A percentile compares a stretch with the other conserved stretches of the same genome.
phyloP scores from a whole-genome alignment of 2,113 vertebrate species.

The Perccottus glenii region DNA sequence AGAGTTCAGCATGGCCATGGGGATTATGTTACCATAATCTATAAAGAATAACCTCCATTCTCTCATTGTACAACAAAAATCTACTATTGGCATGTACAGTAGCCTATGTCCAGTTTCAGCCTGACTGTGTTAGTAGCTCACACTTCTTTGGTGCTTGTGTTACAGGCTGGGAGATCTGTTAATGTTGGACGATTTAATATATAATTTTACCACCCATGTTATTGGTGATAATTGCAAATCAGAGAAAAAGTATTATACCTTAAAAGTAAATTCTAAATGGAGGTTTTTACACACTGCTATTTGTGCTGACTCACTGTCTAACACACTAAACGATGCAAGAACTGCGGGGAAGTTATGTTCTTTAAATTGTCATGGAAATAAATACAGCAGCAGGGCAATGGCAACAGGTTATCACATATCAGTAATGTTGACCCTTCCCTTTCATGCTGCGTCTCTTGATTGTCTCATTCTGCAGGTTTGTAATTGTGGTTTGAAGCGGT shows the following conservation, averaged over 20 bases:
- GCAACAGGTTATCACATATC: conserved; percentile 31
- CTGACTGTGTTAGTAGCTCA: too few species aligned
- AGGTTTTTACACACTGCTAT: too few species aligned
- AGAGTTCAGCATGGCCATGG: conserved; percentile 41
- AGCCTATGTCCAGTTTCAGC: neutral
- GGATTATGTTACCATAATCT: conserved; percentile 54
- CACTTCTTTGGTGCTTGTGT: too few species aligned
- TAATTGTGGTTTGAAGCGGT: conserved; percentile 75
- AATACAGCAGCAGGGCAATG: conserved; percentile 12
- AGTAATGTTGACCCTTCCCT: conserved; percentile 21
- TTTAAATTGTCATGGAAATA: neutral
- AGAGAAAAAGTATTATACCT: too few species aligned
- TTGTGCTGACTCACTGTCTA: neutral
- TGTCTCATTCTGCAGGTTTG: conserved; percentile 74
- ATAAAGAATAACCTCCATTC: conserved; percentile 28
- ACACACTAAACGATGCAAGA: neutral
- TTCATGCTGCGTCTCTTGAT: conserved; percentile 53
- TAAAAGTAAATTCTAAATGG: too few species aligned
- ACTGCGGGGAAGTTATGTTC: neutral
- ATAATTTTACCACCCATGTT: too few species aligned
- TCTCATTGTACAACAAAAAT: conserved; percentile 16
- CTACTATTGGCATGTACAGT: conserved; percentile 1
- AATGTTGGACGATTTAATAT: too few species aligned
- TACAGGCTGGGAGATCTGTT: too few species aligned
- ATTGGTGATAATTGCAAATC: too few species aligned